Evolutionary conservation across 2,888 invertebrate genomes (phyloP).

Genomic region (Aricia artaxerxes): DNA sequence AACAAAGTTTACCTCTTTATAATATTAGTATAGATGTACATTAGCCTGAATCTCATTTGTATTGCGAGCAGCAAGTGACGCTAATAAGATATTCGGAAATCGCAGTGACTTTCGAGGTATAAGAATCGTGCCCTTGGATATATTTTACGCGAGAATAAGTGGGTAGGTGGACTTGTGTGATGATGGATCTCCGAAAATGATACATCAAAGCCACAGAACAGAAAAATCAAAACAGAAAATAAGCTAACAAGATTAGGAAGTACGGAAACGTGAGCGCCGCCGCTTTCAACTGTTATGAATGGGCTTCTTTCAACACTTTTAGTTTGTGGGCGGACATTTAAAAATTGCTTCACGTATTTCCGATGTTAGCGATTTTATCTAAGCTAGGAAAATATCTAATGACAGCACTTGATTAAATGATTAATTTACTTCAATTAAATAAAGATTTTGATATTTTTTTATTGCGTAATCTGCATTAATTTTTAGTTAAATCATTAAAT

Average conservation of each 20-base stretch:
- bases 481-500: too few species aligned
- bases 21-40: too few species aligned
- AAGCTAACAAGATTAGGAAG: conserved; percentile 1
- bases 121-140: neutral
- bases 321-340: neutral
- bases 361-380: neutral
- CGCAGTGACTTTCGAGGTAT: neutral
- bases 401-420: neutral
- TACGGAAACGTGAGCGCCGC: neutral
- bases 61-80: too few species aligned
- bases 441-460: too few species aligned
- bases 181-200: neutral
- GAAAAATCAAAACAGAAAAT: neutral
- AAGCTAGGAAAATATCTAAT: neutral
- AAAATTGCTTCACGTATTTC: neutral
- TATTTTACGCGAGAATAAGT: neutral
- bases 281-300: neutral
- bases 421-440: too few species aligned
- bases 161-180: neutral
- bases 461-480: too few species aligned
- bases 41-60: too few species aligned
- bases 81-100: too few species aligned
- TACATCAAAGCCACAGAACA: neutral
- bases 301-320: neutral
- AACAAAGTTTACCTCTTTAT: too few species aligned